Conservation (phyloP, 2,113 vertebrate species). For the Vireo altiloquus region DNA sequence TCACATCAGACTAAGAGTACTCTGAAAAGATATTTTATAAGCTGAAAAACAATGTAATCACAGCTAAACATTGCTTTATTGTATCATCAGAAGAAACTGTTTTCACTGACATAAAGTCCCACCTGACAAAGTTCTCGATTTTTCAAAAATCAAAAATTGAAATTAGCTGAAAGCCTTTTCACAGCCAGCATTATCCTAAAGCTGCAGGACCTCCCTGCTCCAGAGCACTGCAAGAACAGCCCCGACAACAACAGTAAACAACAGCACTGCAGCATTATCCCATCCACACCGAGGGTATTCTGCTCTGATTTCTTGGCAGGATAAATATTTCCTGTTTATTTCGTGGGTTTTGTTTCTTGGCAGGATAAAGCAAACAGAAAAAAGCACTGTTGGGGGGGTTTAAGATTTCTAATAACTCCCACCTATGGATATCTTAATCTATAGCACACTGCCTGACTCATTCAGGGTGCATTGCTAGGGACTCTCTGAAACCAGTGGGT, state of each 20-base stretch:
- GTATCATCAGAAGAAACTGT: neutral
- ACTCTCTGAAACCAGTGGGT: neutral
- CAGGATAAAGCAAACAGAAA: neutral
- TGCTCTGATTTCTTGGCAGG: neutral
- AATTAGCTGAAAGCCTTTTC: neutral
- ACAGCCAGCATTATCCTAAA: neutral
- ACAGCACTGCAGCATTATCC: neutral
- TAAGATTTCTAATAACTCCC: neutral
- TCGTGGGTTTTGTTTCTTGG: neutral
- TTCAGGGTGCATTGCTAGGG: neutral
- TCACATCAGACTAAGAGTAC: neutral
- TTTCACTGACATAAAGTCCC: neutral
- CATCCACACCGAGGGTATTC: neutral
- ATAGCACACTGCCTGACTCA: neutral
- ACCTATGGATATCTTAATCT: neutral
- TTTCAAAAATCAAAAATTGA: neutral
- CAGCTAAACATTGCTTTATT: neutral
- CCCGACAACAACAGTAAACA: neutral
- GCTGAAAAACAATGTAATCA: neutral
- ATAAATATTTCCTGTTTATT: neutral
- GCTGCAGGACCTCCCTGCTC: neutral
- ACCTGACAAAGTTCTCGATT: neutral
- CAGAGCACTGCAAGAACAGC: neutral
- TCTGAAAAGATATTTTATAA: neutral
- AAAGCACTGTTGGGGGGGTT: neutral